Percentiles rank a stretch among this genome's conserved stretches.
phyloP scores from a whole-genome alignment of 2,888 invertebrate genomes.

The Ceriagrion tenellum region DNA sequence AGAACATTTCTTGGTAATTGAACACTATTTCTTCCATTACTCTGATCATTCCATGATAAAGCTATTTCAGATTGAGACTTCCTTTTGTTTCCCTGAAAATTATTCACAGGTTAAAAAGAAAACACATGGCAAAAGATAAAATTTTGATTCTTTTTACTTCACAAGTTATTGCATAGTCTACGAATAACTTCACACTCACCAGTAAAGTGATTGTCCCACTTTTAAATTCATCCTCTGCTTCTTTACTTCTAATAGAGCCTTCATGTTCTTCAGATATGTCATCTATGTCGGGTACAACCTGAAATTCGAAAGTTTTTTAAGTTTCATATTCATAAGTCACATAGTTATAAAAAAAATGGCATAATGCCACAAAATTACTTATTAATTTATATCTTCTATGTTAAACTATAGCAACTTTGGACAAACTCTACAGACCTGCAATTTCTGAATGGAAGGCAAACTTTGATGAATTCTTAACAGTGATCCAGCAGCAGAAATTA shows the following conservation, averaged over 20 bases:
- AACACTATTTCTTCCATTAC: constrained; percentile 25
- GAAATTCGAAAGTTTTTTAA: no score
- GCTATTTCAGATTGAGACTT: constrained; percentile 9
- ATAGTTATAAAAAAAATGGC: not conserved
- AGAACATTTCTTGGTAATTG: not conserved
- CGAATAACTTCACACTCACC: not conserved
- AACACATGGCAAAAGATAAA: no score
- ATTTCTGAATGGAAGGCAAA: constrained; percentile 27
- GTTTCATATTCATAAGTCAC: not conserved
- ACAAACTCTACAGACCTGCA: constrained; percentile 6
- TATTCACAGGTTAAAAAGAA: not conserved
- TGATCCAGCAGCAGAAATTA: constrained; percentile 76
- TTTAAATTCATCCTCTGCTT: constrained; percentile 73
- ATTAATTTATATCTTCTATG: not conserved
- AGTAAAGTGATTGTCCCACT: not conserved
- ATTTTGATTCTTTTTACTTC: not conserved
- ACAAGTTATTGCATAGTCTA: not conserved
- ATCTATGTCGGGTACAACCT: constrained; percentile 82
- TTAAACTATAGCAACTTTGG: not conserved
- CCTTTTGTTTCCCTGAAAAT: constrained; percentile 25
- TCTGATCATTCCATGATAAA: not conserved
- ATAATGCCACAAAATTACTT: not conserved
- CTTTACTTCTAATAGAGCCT: constrained; percentile 69
- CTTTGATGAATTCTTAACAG: constrained; percentile 57
- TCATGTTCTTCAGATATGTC: constrained; percentile 75